Evolutionary conservation across 2,113 vertebrate species (phyloP), one percentile per base, ranked within the genome.

Genomic region (Nymphicus hollandicus): DNA sequence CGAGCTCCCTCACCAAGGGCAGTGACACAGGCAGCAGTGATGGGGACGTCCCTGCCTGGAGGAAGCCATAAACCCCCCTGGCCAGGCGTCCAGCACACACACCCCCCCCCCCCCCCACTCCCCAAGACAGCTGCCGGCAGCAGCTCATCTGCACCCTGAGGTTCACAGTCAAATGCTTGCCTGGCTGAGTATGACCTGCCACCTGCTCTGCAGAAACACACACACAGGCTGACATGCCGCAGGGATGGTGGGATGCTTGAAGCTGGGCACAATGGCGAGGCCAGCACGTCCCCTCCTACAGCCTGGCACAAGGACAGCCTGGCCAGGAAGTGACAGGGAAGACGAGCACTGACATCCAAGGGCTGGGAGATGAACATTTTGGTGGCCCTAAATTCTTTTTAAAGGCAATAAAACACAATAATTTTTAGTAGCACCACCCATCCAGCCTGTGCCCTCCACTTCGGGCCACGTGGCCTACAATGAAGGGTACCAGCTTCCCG

Each of bases 221-320:
- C 17, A 5, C 46, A 0, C 2, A 35, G 44, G 25, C 41, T 50
- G 49, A 61, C 35, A 35, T 0, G 0, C 39, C 2, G 1, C 0
- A 1, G 14, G 10, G 8, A 35, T 3, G 24, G 18, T 22, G 56
- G 27, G 64, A 31, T 56, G 52, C 65, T 71, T 1, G 7, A 86
- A 41, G 69, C 29, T 3, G 2, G 50, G 44, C 27, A 73, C 43
- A 16, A 17, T 7, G 41, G 17, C 4, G 39, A 20, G 50, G 25
- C 15, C 46, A 84, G 61, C 18, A 0, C 0, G 6, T 86, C 63
- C 29, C 31, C 31, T 78, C 69, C 81, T 24, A n/a, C 28, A 69
- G 58, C 20, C 6, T 17, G 58, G 28, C 5, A 4, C 13, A 23
- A 66, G 74, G 73, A 50, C 1, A 6, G 13, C 53, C 81, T 23